Conservation (phyloP, 1,140 invertebrate genomes). For the Drosophila kikkawai region DNA sequence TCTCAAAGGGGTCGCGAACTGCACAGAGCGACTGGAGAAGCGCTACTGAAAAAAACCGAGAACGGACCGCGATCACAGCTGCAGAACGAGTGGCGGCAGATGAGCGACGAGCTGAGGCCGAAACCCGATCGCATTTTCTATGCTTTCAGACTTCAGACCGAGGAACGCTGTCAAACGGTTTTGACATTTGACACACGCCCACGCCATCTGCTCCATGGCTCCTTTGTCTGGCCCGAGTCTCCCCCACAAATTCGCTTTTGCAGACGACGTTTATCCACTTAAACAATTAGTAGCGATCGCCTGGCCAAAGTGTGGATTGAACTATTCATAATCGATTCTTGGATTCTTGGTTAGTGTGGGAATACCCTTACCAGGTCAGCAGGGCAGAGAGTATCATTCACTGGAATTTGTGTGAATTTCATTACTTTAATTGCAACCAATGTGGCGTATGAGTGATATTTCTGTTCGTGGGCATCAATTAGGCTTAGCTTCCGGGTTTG, state of each 20-base stretch:
- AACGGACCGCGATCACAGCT: constrained; percentile 47
- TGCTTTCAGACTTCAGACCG: constrained; percentile 5
- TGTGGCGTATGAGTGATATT: constrained; percentile 49
- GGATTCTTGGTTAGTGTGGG: constrained; percentile 2
- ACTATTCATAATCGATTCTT: constrained; percentile 7
- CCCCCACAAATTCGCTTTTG: constrained; percentile 69
- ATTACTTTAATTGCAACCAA: constrained; percentile 60
- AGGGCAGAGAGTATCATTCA: not conserved
- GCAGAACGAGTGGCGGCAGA: constrained; percentile 42
- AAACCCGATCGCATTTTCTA: constrained; percentile 29
- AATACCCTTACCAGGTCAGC: not conserved
- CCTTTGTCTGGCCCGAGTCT: constrained; percentile 40
- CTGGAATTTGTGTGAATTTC: constrained; percentile 51
- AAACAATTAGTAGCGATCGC: constrained; percentile 57
- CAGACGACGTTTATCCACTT: constrained; percentile 73
- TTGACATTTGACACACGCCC: constrained; percentile 76
- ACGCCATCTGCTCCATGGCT: constrained; percentile 29
- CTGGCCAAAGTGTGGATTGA: constrained; percentile 36
- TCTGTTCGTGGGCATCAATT: constrained; percentile 34
- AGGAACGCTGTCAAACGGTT: constrained; percentile 32
- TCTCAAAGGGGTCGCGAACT: constrained; percentile 43
- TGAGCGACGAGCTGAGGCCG: constrained; percentile 1
- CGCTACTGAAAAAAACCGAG: constrained; percentile 50
- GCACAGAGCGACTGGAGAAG: constrained; percentile 67
- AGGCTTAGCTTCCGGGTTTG: constrained; percentile 51